These are phyloP conservation scores for Periophthalmodon schlosseri DNA, from an alignment of 2,113 vertebrate genomes.

Conservation along the genomic window DNA sequence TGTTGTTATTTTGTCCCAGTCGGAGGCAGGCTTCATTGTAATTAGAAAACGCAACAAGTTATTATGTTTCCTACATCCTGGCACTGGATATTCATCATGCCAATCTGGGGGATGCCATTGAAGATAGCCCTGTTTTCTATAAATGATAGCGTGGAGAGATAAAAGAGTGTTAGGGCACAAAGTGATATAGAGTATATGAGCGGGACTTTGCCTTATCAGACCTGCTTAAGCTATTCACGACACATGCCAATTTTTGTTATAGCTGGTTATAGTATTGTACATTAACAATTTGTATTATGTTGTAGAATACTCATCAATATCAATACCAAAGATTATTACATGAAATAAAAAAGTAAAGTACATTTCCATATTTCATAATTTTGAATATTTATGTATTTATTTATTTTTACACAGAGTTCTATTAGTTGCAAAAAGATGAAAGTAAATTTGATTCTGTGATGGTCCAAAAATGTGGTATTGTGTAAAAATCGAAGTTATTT, in stretches of 20 bases:
- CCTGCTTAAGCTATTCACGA: not conserved
- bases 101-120: slow-evolving; percentile 23
- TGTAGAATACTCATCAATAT: not conserved
- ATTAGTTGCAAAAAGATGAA: too few relatives aligned
- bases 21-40: slow-evolving; percentile 56
- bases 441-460: too few relatives aligned
- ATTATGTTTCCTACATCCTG: slow-evolving; percentile 44
- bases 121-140: slow-evolving; percentile 9
- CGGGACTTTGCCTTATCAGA: slow-evolving; percentile 18
- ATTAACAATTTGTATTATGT: not conserved
- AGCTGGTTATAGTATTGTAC: not conserved
- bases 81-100: slow-evolving; percentile 18
- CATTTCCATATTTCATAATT: too few relatives aligned
- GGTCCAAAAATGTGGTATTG: not conserved
- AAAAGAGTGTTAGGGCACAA: not conserved
- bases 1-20: slow-evolving; percentile 54
- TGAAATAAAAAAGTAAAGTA: too few relatives aligned
- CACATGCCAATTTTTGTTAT: not conserved
- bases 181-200: slow-evolving; percentile 14
- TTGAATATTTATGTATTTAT: too few relatives aligned
- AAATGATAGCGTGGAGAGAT: slow-evolving; percentile 23
- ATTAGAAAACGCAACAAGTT: slow-evolving; percentile 48
- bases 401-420: too few relatives aligned
- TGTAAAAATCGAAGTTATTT: not conserved
- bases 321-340: too few relatives aligned